A percentile compares a stretch with the other conserved stretches of the same genome.
Evolutionary conservation across 1,140 invertebrate species (phyloP).

Genomic region (Neodiprion virginianus): DNA sequence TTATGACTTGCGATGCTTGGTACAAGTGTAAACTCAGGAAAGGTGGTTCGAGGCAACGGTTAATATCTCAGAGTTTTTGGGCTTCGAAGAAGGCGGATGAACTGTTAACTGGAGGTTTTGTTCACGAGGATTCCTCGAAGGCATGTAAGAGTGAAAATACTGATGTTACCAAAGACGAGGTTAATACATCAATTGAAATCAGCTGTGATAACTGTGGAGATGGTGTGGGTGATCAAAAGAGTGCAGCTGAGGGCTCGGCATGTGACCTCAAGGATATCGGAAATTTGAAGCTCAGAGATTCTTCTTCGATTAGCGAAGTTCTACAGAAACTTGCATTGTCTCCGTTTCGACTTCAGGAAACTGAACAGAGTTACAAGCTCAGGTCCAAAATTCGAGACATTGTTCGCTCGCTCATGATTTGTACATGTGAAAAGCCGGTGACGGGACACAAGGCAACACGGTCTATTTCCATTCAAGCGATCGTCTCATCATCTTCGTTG

Average conservation of each 20-base stretch:
- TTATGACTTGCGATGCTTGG: constrained; percentile 29
- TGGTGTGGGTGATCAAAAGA: neutral
- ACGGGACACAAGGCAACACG: neutral
- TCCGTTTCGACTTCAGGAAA: constrained; percentile 1
- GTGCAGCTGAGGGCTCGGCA: neutral
- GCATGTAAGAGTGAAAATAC: neutral
- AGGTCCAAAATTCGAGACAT: neutral
- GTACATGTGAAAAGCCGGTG: neutral
- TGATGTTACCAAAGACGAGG: neutral
- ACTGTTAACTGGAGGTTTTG: neutral
- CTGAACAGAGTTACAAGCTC: neutral
- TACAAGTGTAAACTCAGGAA: constrained; percentile 1
- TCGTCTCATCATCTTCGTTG: neutral
- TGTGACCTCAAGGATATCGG: neutral
- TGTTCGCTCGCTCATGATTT: neutral
- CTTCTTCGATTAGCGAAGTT: neutral
- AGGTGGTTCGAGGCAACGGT: neutral
- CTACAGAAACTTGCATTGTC: neutral
- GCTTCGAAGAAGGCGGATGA: neutral
- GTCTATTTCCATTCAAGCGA: neutral
- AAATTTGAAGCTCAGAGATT: neutral
- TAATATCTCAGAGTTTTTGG: constrained; percentile 5
- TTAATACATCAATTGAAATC: neutral
- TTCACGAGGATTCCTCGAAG: too few species aligned
- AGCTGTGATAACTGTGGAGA: neutral